Evolutionary conservation across 1,140 invertebrate genomes (phyloP).

Genomic region (Drosophila leontia): DNA sequence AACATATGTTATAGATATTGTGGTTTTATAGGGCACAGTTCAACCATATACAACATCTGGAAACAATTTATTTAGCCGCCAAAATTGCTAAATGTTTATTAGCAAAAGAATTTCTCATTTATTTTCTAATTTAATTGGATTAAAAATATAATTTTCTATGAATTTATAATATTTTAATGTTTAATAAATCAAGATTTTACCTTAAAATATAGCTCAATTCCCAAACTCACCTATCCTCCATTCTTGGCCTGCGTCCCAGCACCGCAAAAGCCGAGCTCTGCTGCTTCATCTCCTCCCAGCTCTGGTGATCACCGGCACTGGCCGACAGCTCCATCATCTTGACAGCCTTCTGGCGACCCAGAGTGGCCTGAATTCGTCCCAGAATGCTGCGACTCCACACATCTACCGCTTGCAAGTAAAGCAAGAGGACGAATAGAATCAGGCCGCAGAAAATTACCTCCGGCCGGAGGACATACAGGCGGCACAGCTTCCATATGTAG

Average conservation of each 20-base stretch:
- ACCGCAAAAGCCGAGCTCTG: slow-evolving; percentile 94
- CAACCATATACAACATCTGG: not conserved
- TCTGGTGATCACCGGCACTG: slow-evolving; percentile 86
- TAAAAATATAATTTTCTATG: not conserved
- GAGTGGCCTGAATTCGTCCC: slow-evolving; percentile 89
- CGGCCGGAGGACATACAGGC: slow-evolving; percentile 90
- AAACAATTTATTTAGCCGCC: slow-evolving; percentile 3
- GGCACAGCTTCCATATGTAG: slow-evolving; percentile 91
- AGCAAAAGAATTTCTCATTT: not conserved
- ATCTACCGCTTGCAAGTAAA: slow-evolving; percentile 92
- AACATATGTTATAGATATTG: slow-evolving; percentile 4
- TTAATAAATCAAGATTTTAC: too few relatives aligned
- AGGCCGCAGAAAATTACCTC: slow-evolving; percentile 90
- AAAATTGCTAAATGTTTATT: not conserved
- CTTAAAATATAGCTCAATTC: too few relatives aligned
- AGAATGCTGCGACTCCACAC: slow-evolving; percentile 91
- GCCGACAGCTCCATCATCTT: slow-evolving; percentile 85
- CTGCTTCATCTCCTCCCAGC: slow-evolving; percentile 91
- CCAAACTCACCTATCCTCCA: slow-evolving; percentile 92
- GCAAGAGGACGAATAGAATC: slow-evolving; percentile 88
- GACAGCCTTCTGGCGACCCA: slow-evolving; percentile 86
- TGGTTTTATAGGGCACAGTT: not conserved
- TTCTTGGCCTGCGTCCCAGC: slow-evolving; percentile 93
- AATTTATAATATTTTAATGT: not conserved
- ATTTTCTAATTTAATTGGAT: not conserved